Evolutionary conservation across 2,113 vertebrate species (phyloP), one percentile per base, ranked within the genome.

Genomic region (Hemibagrus wyckioides): DNA sequence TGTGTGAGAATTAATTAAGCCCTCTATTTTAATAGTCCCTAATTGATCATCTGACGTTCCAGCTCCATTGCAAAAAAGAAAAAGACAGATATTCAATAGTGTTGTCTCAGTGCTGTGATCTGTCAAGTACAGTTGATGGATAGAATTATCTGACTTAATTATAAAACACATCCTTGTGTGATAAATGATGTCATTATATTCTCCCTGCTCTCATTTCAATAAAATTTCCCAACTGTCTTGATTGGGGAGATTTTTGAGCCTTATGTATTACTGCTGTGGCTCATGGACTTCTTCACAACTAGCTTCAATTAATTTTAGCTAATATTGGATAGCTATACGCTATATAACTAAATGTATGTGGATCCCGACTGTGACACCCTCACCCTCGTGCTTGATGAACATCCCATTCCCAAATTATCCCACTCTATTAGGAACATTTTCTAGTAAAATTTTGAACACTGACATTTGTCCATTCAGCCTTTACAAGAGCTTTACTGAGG

Each of bases 1-100:
- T 89, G 82, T 52, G 67, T 30, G 63, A 90, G 85, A 85, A 48
- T 86, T 90, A 89, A 92, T 91, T 92, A 91, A 88, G 87, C 89
- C 82, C 86, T 86, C 83, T 59, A 80, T 85, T 85, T 89, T 85
- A 88, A 82, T 84, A 89, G 80, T 87, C 80, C 76, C 48, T 91
- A 90, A 91, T 85, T 91, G 89, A 92, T 91, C 85, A 86, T 90
- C 80, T 81, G 85, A 89, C 14, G 81, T 79, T 61, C 56, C 28
- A 59, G 85, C 30, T 56, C 57, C 57, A 28, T 56, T 88, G n/a
- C n/a, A 1, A 65, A 50, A 84, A 83, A n/a, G n/a, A n/a, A 71
- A 86, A 86, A 82, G 82, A 84, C 71, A 57, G 84, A 85, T 89
- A 81, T 76, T 61, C 69, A 85, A 86, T 86, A 86, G 33, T 28